These are phyloP conservation scores for Hydraecia micacea DNA, from an alignment of 2,888 invertebrate genomes.

Conservation along the genomic window DNA sequence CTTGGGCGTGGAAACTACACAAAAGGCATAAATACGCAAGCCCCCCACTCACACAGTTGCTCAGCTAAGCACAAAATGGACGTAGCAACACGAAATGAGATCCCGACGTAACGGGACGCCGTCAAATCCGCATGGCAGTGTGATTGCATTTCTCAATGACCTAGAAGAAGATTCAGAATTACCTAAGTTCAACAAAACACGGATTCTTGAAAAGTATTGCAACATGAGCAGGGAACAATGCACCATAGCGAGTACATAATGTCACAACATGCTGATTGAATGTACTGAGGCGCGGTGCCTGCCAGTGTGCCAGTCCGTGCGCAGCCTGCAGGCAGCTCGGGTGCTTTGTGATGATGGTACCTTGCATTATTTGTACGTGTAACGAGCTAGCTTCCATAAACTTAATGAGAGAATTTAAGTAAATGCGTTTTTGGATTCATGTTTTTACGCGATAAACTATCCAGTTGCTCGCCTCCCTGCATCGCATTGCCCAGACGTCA, in stretches of 20 bases:
- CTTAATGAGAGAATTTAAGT: slow-evolving; percentile 14
- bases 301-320: not conserved
- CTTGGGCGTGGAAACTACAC: slow-evolving; percentile 27
- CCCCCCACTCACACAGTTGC: slow-evolving; percentile 10
- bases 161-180: slow-evolving; percentile 42
- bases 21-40: slow-evolving; percentile 26
- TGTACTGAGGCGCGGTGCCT: slow-evolving; percentile 23
- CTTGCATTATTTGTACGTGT: not conserved
- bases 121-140: slow-evolving; percentile 45
- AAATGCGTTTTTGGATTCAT: slow-evolving; percentile 12
- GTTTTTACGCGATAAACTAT: not conserved
- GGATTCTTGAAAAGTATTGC: slow-evolving; percentile 37
- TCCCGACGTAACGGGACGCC: slow-evolving; percentile 44
- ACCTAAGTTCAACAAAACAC: slow-evolving; percentile 31
- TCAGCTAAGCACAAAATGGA: slow-evolving; percentile 43
- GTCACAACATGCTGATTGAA: slow-evolving; percentile 41
- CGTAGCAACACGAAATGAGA: slow-evolving; percentile 49
- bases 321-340: slow-evolving; percentile 9
- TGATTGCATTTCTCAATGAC: slow-evolving; percentile 44
- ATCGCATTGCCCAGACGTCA: slow-evolving; percentile 4
- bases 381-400: slow-evolving; percentile 18
- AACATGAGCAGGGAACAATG: slow-evolving; percentile 49
- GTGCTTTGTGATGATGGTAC: slow-evolving; percentile 15
- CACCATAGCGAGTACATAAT: slow-evolving; percentile 40
- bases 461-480: not conserved